These are phyloP conservation scores for Eilema griseolum DNA, from an alignment of 2,888 invertebrate species.

Conservation along the genomic window DNA sequence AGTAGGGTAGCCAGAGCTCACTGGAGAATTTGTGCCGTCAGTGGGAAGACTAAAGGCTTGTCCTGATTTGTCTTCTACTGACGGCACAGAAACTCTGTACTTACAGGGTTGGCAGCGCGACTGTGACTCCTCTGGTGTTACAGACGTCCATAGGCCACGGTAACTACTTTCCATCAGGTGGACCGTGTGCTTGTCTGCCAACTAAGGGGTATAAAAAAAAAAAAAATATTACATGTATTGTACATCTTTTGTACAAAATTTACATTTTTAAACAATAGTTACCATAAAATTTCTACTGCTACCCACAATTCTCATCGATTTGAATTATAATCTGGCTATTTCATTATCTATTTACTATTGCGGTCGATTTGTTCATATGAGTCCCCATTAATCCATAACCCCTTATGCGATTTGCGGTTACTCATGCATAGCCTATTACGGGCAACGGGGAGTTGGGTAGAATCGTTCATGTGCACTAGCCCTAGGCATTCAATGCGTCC, in stretches of 20 bases:
- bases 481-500: slow-evolving; percentile 50
- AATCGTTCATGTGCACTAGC: slow-evolving; percentile 50
- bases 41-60: too few relatives aligned
- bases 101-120: too few relatives aligned
- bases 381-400: slow-evolving; percentile 11
- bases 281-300: neutral
- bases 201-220: too few relatives aligned
- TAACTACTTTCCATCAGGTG: too few relatives aligned
- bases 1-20: too few relatives aligned
- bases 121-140: too few relatives aligned
- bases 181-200: too few relatives aligned
- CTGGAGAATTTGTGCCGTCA: too few relatives aligned
- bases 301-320: slow-evolving; percentile 9
- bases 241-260: neutral
- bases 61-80: too few relatives aligned
- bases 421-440: slow-evolving; percentile 52
- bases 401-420: slow-evolving; percentile 45
- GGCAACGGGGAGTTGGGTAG: slow-evolving; percentile 32
- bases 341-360: slow-evolving; percentile 34
- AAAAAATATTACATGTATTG: too few relatives aligned
- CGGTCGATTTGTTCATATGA: slow-evolving; percentile 45
- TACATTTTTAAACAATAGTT: neutral
- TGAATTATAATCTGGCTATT: slow-evolving; percentile 28
- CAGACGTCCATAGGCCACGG: too few relatives aligned
- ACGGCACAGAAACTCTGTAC: too few relatives aligned